Evolutionary conservation across 2,888 invertebrate genomes (phyloP), one percentile per base, ranked within the genome.

Genomic region (Drosophila demipolita): DNA sequence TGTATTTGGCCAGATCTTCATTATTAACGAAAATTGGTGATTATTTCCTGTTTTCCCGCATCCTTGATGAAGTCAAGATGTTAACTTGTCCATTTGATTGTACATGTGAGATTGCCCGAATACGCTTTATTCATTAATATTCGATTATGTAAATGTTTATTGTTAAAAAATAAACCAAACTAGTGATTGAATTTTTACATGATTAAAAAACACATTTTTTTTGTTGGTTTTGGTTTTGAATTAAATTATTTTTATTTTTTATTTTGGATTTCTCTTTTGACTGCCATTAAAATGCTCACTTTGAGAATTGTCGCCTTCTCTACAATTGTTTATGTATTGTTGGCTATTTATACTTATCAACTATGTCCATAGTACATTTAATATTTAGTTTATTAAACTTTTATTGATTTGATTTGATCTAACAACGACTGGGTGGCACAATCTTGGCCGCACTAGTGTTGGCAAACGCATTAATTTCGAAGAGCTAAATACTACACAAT

Each of bases 201-300:
- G 2, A 53, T 23, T 45, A 36, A 53, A 62, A 26, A 45, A 45
- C 32, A 42, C 26, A 32, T 38, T 40, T 35, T 59, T 66, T 50
- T 62, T 48, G 54, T 26, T 38, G 29, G 5, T 17, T 26, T 17
- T 17, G 59, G 53, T 77, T 74, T 76, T 36, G 74, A 80, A 80
- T 80, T 74, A 80, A 80, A 77, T 80, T 74, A 66, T 72, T 55
- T 70, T 49, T 63, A 42, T 50, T 68, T 71, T 73, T 78, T 81
- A 73, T 80, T 78, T 78, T 29, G 70, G 65, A 52, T 73, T 59
- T 70, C 40, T 61, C 38, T 48, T 57, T 69, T 53, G 54, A 64
- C 64, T 74, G 81, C 54, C 75, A 70, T 75, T 83, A 83, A 80
- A 83, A 78, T 70, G 49, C 61, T 73, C 66, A 57, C 49, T 69